Evolutionary conservation across 2,888 invertebrate genomes (phyloP).

Genomic region (Ptychoptera albimana): DNA sequence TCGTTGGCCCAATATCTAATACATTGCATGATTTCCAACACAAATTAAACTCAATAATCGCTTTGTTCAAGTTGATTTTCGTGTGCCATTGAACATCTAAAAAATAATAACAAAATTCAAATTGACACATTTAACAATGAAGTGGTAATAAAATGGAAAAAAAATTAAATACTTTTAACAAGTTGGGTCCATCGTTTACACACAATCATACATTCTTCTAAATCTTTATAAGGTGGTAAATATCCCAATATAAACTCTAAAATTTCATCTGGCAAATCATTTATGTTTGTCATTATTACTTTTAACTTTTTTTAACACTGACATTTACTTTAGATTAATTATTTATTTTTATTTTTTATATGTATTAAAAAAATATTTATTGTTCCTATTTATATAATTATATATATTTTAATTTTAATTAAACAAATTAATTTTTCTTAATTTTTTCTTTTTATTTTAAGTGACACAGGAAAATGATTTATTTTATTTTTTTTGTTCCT

Average conservation of each 20-base stretch:
- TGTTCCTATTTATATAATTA: too few relatives aligned
- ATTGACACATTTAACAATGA: too few relatives aligned
- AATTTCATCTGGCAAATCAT: conserved; percentile 83
- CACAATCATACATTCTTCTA: conserved; percentile 72
- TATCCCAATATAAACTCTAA: conserved; percentile 81
- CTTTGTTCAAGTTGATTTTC: conserved; percentile 56
- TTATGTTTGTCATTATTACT: conserved; percentile 22
- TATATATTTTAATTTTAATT: too few relatives aligned
- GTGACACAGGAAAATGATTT: too few relatives aligned
- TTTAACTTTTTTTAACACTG: neutral
- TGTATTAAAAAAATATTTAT: too few relatives aligned
- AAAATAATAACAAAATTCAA: conserved; percentile 12
- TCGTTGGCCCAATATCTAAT: conserved; percentile 47
- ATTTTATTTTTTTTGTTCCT: too few relatives aligned
- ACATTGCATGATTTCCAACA: conserved; percentile 52
- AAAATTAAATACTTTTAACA: conserved; percentile 53
- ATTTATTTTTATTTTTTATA: too few relatives aligned
- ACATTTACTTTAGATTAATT: too few relatives aligned
- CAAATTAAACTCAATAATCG: conserved; percentile 58
- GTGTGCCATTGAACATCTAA: conserved; percentile 66
- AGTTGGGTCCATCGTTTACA: conserved; percentile 75
- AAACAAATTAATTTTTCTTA: too few relatives aligned
- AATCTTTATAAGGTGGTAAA: conserved; percentile 79
- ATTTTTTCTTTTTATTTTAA: too few relatives aligned
- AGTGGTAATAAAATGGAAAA: neutral